Evolutionary conservation across 2,888 invertebrate species (phyloP).

Genomic region (Deroplatys truncata): DNA sequence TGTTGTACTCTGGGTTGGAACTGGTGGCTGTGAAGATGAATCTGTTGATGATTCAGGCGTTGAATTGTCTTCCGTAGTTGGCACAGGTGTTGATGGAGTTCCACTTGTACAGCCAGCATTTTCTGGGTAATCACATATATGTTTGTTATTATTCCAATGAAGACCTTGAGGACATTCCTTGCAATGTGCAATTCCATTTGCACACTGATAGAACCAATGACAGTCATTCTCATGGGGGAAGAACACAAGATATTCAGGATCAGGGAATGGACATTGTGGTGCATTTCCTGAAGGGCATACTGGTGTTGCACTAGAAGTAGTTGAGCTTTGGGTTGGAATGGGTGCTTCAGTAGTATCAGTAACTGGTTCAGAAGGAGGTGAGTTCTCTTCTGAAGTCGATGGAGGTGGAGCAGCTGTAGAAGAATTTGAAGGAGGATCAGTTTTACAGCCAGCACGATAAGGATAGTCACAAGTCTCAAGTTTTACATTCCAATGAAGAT

Average conservation of each 20-base stretch:
- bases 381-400: neutral
- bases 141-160: conserved; percentile 48
- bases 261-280: neutral
- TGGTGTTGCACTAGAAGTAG: neutral
- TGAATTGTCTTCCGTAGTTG: neutral
- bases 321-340: neutral
- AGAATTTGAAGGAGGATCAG: neutral
- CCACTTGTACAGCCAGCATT: neutral
- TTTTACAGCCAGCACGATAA: neutral
- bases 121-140: neutral
- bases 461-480: neutral
- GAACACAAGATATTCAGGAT: neutral
- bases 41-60: neutral
- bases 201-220: neutral
- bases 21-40: neutral
- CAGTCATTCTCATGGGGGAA: neutral
- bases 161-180: neutral
- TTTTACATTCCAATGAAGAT: neutral
- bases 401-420: neutral
- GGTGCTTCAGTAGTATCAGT: neutral
- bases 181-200: neutral
- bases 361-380: neutral
- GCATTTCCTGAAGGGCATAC: neutral
- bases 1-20: neutral
- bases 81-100: neutral